Base-by-base conservation (phyloP, 2,797 vertebrate genomes). In the Lophotriccus pileatus region DNA sequence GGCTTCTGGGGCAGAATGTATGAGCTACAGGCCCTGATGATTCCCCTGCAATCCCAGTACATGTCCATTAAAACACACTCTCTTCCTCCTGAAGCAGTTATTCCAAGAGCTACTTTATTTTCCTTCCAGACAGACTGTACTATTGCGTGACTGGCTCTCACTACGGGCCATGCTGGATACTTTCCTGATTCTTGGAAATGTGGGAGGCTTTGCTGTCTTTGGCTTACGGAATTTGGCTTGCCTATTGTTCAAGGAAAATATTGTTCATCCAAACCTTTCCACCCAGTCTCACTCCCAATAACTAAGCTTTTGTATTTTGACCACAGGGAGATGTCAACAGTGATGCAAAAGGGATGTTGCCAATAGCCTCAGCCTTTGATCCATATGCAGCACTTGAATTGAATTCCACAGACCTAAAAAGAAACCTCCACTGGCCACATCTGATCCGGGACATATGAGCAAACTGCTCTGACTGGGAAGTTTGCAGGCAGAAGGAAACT, bases 361-460 rank as follows among this genome's bases (percentile, higher is more conserved):
- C 82, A 87, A 63, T 55, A 95, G 73, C 32, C 30, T 83, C 92
- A 72, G 66, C 36, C 39, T 95, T 89, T 81, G 77, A 84, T 85
- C 58, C 64, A 43, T 30, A 14, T 10, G 27, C n/a, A 77, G 69
- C 46, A 78, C 50, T 75, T 74, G 9, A 83, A 74, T 10, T 80
- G 63, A n/a, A 47, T 83, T 93, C 84, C 73, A 47, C 22, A 95
- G 64, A 84, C 62, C 68, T 69, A 58, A 50, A 39, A 64, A 41
- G 74, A 75, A 90, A 34, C 14, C 37, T 87, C 39, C 20, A 24
- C 8, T 39, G 37, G 41, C 74, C 50, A 6, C 7, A 53, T 60
- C 64, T 90, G 84, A 84, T 46, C 56, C 72, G 55, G 56, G 13
- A 53, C 2, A 1, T 34, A 28, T 27, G 32, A 83, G 43, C 34